Base-by-base conservation (phyloP, 2,888 invertebrate genomes). In the Acheta domesticus region DNA sequence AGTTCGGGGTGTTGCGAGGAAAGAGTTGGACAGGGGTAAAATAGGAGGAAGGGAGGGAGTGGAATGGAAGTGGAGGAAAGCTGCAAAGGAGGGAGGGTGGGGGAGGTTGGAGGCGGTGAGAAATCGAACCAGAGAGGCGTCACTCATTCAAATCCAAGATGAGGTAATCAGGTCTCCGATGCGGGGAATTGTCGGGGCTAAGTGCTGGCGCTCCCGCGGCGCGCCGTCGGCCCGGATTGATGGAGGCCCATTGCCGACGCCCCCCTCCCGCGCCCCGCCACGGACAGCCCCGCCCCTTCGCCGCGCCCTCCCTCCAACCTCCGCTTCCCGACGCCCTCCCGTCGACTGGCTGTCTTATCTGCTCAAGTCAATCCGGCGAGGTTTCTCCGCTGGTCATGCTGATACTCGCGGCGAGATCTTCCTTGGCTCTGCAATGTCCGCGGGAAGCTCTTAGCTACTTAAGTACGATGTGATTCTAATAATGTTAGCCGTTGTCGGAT, bases 141-240 rank as follows among this genome's bases (percentile, higher is more conserved):
- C 78, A 78, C 76, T 80, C 77, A 80, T 80, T 80, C 80, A 80
- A 80, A 78, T 80, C 80, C 49, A 76, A 21, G 80, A 80, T 76
- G 76, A 78, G 80, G 80, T 80, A 80, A 80, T 80, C 80, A 80
- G 76, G 73, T 78, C 78, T 49, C 62, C 48, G 78, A 78, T 77
- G 48, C 77, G 62, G 75, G 78, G 75, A 78, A 78, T 80, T 80
- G 80, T 80, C 78, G 75, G 80, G 14, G 49, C 23, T 76, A 76
- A 77, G 74, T 75, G 78, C 50, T 3, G 16, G n/a, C 50, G 12
- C 50, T 16, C 20, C 62, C 62, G 14, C 4, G n/a, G 62, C 4
- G 62, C 62, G 14, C 62, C 62, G n/a, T 36, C 62, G 62, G n/a
- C 16, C 14, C n/a, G 62, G 62, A 62, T 62, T 62, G 62, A 62